Base-by-base conservation (phyloP, 1,140 invertebrate genomes). In the Drosophila oshimai region DNA sequence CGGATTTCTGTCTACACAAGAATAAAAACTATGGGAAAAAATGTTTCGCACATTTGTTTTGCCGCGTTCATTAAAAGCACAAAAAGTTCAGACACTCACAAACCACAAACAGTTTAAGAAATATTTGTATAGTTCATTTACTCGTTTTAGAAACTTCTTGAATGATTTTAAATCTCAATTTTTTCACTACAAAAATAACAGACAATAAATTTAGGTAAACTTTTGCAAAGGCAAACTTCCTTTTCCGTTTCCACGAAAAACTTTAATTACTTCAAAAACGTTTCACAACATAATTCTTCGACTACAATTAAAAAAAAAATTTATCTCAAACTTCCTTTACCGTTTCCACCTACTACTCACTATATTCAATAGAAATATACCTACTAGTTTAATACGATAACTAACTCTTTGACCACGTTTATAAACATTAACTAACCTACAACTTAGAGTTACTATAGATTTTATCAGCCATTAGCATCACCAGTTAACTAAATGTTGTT, bases 1-100 rank as follows among this genome's bases (percentile, higher is more conserved):
- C 58, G 60, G 45, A 62, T 39, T 62, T 86, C 76, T 80, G 79
- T 74, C 60, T 37, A 57, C 41, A 18, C 49, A 12, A 18, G 44
- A 4, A 33, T 39, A 45, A 34, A 13, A 46, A 33, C 12, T 28
- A 15, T 17, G 12, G 31, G n/a, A 13, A 28, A 10, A 4, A 24
- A 33, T 49, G 61, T 74, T 67, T 81, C 55, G 26, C 46, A 54
- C 73, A 83, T 83, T 83, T 83, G 78, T 83, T 81, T 84, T 73
- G 78, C 78, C 74, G 69, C 53, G 34, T 62, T 28, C 46, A 61
- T 41, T 71, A 36, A 7, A 36, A 64, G 44, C 60, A 67, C 61
- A 33, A 22, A 29, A 58, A 33, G 15, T 26, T 34, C 44, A 31
- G 17, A 50, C 57, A 53, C 29, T 29, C 18, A 50, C 17, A 44